These are phyloP conservation scores for Sorex araneus DNA, from an alignment of 2,113 vertebrate species.

Conservation along the genomic window DNA sequence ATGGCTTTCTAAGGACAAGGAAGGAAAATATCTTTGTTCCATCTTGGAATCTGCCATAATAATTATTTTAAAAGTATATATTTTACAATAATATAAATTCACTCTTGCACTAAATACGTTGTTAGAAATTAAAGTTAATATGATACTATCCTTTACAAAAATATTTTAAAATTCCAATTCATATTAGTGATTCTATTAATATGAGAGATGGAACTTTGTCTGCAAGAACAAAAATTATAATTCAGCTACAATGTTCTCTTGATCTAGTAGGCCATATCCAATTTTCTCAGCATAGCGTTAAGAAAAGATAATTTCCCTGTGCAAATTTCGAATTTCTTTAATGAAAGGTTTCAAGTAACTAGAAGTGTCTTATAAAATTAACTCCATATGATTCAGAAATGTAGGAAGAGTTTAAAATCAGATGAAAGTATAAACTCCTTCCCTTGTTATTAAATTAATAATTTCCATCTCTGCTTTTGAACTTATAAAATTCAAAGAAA, in stretches of 20 bases:
- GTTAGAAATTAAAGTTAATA: background rate
- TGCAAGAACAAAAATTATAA: background rate
- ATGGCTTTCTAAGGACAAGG: background rate
- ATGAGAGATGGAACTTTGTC: background rate
- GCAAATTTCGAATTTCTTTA: conserved; percentile 28
- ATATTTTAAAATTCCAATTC: conserved; percentile 15
- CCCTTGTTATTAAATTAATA: background rate
- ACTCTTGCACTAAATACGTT: background rate
- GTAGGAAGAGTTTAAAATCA: background rate
- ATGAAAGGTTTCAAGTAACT: background rate
- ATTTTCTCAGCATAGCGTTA: conserved; percentile 42
- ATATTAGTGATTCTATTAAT: conserved; percentile 18
- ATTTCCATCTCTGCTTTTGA: conserved; percentile 16
- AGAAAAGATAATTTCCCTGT: background rate
- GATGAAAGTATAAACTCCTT: background rate
- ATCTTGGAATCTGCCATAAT: background rate
- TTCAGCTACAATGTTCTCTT: background rate
- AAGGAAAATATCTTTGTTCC: background rate
- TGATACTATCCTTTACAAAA: background rate
- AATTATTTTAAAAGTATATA: conserved; percentile 46
- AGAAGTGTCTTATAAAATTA: conserved; percentile 31
- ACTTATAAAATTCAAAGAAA: background rate
- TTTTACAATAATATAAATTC: background rate
- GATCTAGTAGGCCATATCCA: conserved; percentile 12
- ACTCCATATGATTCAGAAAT: background rate